Base-by-base conservation (phyloP, 2,113 vertebrate species). In the Isurus oxyrinchus region DNA sequence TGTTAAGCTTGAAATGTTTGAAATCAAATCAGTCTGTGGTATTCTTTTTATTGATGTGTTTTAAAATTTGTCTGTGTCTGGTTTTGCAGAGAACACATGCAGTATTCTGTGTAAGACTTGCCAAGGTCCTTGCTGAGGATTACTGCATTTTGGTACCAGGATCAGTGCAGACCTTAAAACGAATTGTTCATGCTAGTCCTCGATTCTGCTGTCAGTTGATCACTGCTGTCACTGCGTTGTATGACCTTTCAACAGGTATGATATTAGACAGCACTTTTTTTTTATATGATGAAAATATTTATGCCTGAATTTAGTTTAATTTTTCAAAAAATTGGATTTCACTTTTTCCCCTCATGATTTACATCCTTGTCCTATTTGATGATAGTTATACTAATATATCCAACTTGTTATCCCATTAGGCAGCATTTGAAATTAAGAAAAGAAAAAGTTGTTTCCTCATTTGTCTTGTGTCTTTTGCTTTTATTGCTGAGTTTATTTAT, bases 191-290 rank as follows among this genome's bases (percentile, higher is more conserved):
- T 0, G 98, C 98, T 97, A 99, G 99, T 95, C 99, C 99, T 25
- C 99, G 99, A 63, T 99, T 99, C 98, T 99, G 99, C 98, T 99
- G 99, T 98, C 99, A 99, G 98, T 99, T 99, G 97, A 98, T 99
- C 96, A 99, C 99, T 0, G 98, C 99, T 0, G 98, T 99, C 96
- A 99, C 99, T 0, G 98, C 98, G 0, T 98, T 99, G 0, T 99
- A 99, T 0, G 99, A 99, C 97, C 97, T 99, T 97, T 98, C 98
- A 0, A 98, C 99, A 97, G 99, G 99, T 99, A 95, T 14, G 63
- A 3, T 67, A 69, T 94, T 63, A n/a, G 8, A 40, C 55, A n/a
- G n/a, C n/a, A n/a, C n/a, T n/a, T n/a, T n/a, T n/a, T n/a, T n/a
- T n/a, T n/a, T n/a, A n/a, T 1, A 21, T 40, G 7, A 16, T 44